phyloP scores from a whole-genome alignment of 2,888 invertebrate genomes.

The Macrophya alboannulata region DNA sequence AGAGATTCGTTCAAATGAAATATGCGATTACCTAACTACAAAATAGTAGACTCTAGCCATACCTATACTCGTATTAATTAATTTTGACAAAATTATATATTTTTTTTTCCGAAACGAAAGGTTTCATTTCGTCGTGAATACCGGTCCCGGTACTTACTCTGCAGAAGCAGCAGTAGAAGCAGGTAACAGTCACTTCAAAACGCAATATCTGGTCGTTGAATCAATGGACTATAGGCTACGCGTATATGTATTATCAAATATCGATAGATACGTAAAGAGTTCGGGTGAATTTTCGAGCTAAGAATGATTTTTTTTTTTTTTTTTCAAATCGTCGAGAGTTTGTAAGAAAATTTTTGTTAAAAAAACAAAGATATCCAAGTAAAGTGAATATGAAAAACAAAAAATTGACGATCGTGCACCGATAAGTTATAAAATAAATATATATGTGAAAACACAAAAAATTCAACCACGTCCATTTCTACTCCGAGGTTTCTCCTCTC shows the following conservation, averaged over 20 bases:
- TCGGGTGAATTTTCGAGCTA: background rate
- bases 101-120: background rate
- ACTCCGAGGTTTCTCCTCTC: background rate
- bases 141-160: background rate
- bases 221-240: background rate
- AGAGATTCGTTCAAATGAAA: too few species aligned
- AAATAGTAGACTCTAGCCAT: too few species aligned
- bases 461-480: background rate
- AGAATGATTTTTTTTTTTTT: too few species aligned
- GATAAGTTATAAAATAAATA: background rate
- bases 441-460: background rate
- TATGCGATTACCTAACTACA: too few species aligned
- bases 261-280: background rate
- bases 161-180: background rate
- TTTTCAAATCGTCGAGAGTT: too few species aligned
- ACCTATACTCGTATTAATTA: background rate
- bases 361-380: too few species aligned
- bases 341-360: too few species aligned
- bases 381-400: background rate
- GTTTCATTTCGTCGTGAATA: background rate
- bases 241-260: background rate
- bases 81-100: background rate
- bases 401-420: background rate
- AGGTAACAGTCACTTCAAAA: constrained; percentile 1
- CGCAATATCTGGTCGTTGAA: constrained; percentile 10